phyloP scores from a whole-genome alignment of 2,113 vertebrate species.

The Oryzias woworae region DNA sequence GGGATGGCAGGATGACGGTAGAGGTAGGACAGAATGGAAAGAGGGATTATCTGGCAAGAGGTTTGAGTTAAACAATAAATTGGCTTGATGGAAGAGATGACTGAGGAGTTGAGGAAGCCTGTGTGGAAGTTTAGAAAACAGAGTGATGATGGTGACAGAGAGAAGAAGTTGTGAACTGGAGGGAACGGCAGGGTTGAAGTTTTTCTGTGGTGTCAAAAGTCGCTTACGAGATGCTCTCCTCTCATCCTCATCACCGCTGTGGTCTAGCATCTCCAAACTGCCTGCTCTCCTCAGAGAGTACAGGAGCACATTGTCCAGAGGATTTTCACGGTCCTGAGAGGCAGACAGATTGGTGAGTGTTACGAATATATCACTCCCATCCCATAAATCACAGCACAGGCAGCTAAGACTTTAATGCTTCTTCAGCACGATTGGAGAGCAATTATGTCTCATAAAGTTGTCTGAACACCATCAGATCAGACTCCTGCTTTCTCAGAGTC shows the following conservation, averaged over 20 bases:
- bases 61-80: constrained; percentile 60
- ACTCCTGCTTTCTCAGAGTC: too few relatives aligned
- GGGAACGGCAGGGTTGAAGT: neutral
- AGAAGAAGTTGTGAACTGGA: constrained; percentile 7
- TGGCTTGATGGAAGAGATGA: constrained; percentile 64
- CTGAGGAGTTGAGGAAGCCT: constrained; percentile 60
- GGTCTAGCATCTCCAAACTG: constrained; percentile 80
- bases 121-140: constrained; percentile 40
- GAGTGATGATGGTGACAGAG: constrained; percentile 12
- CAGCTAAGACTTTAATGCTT: too few relatives aligned
- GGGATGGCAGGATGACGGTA: constrained; percentile 57
- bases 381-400: neutral
- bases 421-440: too few relatives aligned
- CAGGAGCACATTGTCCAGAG: constrained; percentile 81
- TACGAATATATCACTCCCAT: neutral
- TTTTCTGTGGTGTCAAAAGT: neutral
- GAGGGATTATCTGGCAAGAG: constrained; percentile 62
- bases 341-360: neutral
- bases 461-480: too few relatives aligned
- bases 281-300: constrained; percentile 76
- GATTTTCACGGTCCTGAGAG: constrained; percentile 87
- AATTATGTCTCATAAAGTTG: too few relatives aligned
- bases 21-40: constrained; percentile 53
- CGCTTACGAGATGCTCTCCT: constrained; percentile 70
- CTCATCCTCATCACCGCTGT: constrained; percentile 85